Evolutionary conservation across 2,888 invertebrate species (phyloP), one percentile per base, ranked within the genome.

Genomic region (Odontocolon sp.): DNA sequence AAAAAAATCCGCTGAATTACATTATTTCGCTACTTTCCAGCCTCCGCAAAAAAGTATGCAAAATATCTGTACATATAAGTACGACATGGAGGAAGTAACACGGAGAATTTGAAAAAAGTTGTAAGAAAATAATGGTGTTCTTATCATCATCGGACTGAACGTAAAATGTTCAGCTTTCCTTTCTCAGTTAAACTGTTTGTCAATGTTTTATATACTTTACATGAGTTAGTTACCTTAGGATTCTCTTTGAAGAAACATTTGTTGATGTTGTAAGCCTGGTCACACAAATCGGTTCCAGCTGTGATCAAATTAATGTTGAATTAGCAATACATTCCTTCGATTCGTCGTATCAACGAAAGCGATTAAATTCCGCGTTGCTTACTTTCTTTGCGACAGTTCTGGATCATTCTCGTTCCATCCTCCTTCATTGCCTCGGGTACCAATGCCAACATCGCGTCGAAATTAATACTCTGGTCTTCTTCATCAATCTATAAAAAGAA

Each of bases 211-310:
- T 50, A 11, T 23, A n/a, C n/a, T 21, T 47, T 14, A 2, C 9
- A 21, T 26, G 28, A 9, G 6, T 80, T 59, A 69, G 77, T 74
- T 81, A 89, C 89, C 77, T 81, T 77, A 1, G 88, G 87, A 80
- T 85, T 84, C 1, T 80, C 71, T 2, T 82, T 63, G 67, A 82
- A 87, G 77, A 87, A 80, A 77, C 90, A 90, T 26, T 83, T 84
- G 59, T 85, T 83, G 21, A 89, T 74, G 18, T 86, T 84, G 38
- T 73, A 83, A 0, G 86, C 80, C 16, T 79, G 71, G 0, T 86
- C 84, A 61, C 89, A 90, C 8, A 81, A 67, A 56, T 90, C 84
- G 0, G 61, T 56, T 14, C 85, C 85, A 54, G 78, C 89, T 89
- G 66, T n/a, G 8, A 36, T 72, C 54, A 47, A 61, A 61, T 16